Evolutionary conservation across 2,113 vertebrate species (phyloP).

Genomic region (Arothron firmamentum): DNA sequence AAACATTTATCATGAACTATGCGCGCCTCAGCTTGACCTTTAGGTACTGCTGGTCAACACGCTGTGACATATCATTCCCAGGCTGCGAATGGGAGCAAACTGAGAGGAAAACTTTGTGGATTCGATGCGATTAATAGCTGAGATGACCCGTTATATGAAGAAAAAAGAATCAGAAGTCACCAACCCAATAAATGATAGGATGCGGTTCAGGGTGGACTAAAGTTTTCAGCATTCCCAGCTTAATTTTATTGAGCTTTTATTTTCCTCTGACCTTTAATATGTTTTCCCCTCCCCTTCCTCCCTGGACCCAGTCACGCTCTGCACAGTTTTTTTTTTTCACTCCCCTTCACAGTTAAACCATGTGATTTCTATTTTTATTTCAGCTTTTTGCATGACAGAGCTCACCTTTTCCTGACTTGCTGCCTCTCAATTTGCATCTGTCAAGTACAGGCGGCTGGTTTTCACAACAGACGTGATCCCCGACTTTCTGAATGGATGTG

Average conservation of each 20-base stretch:
- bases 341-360: conserved; percentile 19
- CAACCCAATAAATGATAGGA: background rate
- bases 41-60: too few species aligned
- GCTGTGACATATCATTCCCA: too few species aligned
- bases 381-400: conserved; percentile 11
- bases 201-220: background rate
- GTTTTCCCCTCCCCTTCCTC: conserved; percentile 16
- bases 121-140: background rate
- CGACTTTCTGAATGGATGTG: conserved; percentile 2
- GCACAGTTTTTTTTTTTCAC: conserved; percentile 20
- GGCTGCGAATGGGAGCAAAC: too few species aligned
- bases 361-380: conserved; percentile 7
- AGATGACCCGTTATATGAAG: background rate
- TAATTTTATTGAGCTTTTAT: conserved; percentile 14
- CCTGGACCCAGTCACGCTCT: conserved; percentile 37
- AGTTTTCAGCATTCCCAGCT: conserved; percentile 20
- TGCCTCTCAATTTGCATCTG: conserved; percentile 14
- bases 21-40: too few species aligned
- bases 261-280: conserved; percentile 26
- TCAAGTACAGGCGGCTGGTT: conserved; percentile 12
- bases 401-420: conserved; percentile 32
- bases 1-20: too few species aligned
- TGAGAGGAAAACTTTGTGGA: too few species aligned
- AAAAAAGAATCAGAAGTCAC: background rate
- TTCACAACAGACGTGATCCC: conserved; percentile 5